These are phyloP conservation scores for Mallateleia sp. DNA, from an alignment of 2,888 invertebrate genomes.

Conservation along the genomic window DNA sequence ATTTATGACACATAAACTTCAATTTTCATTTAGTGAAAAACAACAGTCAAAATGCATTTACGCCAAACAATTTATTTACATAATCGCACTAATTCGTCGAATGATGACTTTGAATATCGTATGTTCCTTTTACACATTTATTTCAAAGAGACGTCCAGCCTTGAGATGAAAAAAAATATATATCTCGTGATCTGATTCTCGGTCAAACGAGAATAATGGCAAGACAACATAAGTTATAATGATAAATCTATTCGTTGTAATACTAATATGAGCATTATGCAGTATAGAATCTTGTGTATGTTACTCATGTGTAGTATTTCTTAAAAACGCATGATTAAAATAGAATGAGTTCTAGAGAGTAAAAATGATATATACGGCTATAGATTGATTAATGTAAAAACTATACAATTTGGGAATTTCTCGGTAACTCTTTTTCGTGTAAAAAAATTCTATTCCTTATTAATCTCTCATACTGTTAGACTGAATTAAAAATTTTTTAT, in stretches of 20 bases:
- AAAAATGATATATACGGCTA: conserved; percentile 86
- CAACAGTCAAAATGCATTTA: no score
- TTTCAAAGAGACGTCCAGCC: no score
- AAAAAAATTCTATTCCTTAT: conserved; percentile 15
- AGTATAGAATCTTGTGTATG: conserved; percentile 85
- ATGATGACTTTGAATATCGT: no score
- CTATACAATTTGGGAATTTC: conserved; percentile 85
- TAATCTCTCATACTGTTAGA: conserved; percentile 46
- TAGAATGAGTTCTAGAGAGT: conserved; percentile 85
- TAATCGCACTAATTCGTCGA: no score
- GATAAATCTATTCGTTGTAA: no score
- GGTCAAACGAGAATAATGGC: no score
- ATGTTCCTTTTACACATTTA: no score
- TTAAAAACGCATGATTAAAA: conserved; percentile 85
- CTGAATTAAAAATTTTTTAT: conserved; percentile 63
- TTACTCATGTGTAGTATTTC: conserved; percentile 83
- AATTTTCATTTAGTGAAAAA: no score
- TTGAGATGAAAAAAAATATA: no score
- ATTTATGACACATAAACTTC: conserved; percentile 77
- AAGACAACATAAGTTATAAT: no score
- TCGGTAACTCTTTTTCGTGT: conserved; percentile 77
- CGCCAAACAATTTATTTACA: no score
- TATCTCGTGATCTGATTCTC: no score
- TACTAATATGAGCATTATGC: conserved; percentile 89
- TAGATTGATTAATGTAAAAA: conserved; percentile 84